Base-by-base conservation (phyloP, 2,888 invertebrate species). In the Auanema freiburgensis region DNA sequence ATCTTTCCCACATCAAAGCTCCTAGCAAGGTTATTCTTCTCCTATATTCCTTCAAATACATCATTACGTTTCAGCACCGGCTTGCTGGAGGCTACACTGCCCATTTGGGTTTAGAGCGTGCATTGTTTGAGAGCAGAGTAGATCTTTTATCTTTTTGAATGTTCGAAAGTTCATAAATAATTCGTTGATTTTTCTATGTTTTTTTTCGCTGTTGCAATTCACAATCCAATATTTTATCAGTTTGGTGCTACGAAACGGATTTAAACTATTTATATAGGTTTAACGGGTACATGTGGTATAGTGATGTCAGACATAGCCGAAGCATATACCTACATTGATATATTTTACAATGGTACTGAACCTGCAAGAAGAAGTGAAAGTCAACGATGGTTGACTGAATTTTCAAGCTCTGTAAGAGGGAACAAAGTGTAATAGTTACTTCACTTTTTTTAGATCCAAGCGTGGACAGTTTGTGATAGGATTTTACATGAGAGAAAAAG, bases 401-500 rank as follows among this genome's bases (percentile, higher is more conserved):
- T 57, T 18, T 63, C 57, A 11, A 53, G 23, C 40, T 59, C 57
- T 12, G 58, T 65, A 11, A 25, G 41, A 33, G 4, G 33, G 8
- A 33, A 33, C 33, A 33, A 50, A 25, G 40, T 21, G n/a, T 57
- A 23, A 57, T 52, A 16, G 46, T 51, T 24, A 21, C 33, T 8
- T 3, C 8, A 5, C 33, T 33, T 60, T 61, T 67, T 73, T 21
- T 86, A 97, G 96, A 91, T 96, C 60, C 92, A 90, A 85, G 94
- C 97, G 16, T 98, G 98, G 98, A 92, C 92, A 84, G 89, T 96
- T 77, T 91, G 96, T 10, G 96, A 98, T 85, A 92, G 94, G 85
- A 88, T 98, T 72, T 87, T 98, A 59, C 91, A 91, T 75, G 89
- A 91, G 78, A 92, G 93, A 83, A 88, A 90, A 18, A 69, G 74